phyloP scores from a whole-genome alignment of 2,888 invertebrate genomes.

The Drosophila histrio region DNA sequence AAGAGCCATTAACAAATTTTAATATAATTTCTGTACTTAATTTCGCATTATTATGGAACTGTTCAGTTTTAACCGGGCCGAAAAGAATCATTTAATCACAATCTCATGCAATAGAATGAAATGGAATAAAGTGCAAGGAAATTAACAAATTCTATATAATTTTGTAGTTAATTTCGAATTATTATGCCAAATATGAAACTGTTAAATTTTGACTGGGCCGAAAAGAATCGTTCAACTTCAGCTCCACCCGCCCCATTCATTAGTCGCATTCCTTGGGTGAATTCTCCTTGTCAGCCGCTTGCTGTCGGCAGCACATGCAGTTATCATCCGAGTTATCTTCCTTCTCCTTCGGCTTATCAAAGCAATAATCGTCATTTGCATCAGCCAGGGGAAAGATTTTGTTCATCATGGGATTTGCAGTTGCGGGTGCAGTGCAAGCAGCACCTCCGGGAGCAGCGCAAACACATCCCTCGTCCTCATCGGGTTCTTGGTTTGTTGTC shows the following conservation, averaged over 20 bases:
- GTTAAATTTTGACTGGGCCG: neutral
- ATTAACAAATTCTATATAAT: conserved; percentile 34
- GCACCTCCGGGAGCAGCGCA: neutral
- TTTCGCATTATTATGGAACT: too few species aligned
- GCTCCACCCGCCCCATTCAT: conserved; percentile 2
- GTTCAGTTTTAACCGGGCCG: too few species aligned
- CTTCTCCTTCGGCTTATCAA: neutral
- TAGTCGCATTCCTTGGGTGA: neutral
- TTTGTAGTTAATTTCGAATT: too few species aligned
- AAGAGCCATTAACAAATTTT: too few species aligned
- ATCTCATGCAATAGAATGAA: too few species aligned
- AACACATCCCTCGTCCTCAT: neutral
- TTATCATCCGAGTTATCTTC: neutral
- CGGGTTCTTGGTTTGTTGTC: neutral
- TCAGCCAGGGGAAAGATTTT: conserved; percentile 10
- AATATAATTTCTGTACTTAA: too few species aligned
- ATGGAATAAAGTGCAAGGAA: conserved; percentile 41
- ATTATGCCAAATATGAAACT: neutral
- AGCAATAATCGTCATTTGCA: neutral
- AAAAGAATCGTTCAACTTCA: neutral
- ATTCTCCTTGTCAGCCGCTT: neutral
- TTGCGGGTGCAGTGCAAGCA: neutral
- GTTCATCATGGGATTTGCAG: neutral
- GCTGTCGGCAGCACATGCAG: neutral
- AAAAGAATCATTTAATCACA: too few species aligned